phyloP scores from a whole-genome alignment of 2,113 vertebrate species.

The Aviceda subcristata region DNA sequence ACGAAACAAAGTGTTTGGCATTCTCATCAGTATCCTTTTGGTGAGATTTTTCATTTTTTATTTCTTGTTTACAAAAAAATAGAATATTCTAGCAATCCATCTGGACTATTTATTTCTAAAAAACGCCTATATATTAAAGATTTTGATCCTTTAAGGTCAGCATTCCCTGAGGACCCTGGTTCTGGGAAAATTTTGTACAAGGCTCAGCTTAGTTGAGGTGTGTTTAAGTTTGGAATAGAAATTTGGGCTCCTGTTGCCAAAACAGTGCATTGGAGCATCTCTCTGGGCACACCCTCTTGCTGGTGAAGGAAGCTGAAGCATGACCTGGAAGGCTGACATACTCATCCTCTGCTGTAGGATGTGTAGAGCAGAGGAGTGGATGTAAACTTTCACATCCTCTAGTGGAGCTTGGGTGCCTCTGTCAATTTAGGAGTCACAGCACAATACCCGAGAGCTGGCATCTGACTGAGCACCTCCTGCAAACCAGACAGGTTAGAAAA shows the following conservation, averaged over 20 bases:
- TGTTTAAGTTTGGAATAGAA: background rate
- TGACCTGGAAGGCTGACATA: background rate
- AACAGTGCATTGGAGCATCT: background rate
- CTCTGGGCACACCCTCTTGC: background rate
- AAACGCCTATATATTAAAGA: background rate
- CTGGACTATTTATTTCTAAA: background rate
- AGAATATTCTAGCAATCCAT: background rate
- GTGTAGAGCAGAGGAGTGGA: background rate
- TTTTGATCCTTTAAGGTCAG: background rate
- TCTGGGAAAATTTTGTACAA: background rate
- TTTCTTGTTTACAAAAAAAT: background rate
- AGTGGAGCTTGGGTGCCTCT: background rate
- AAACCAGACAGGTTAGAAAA: background rate
- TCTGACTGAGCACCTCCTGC: background rate
- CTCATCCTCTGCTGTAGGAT: background rate
- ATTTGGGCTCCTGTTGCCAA: background rate
- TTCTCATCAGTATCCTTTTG: background rate
- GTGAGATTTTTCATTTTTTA: background rate
- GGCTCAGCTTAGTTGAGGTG: background rate
- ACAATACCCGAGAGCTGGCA: rapidly evolving
- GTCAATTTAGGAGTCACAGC: background rate
- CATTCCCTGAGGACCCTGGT: background rate
- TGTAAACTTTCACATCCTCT: background rate
- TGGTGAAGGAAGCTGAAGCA: background rate
- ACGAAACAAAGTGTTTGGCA: background rate